Evolutionary conservation across 2,113 vertebrate genomes (phyloP).

Genomic region (Corvus hawaiiensis): DNA sequence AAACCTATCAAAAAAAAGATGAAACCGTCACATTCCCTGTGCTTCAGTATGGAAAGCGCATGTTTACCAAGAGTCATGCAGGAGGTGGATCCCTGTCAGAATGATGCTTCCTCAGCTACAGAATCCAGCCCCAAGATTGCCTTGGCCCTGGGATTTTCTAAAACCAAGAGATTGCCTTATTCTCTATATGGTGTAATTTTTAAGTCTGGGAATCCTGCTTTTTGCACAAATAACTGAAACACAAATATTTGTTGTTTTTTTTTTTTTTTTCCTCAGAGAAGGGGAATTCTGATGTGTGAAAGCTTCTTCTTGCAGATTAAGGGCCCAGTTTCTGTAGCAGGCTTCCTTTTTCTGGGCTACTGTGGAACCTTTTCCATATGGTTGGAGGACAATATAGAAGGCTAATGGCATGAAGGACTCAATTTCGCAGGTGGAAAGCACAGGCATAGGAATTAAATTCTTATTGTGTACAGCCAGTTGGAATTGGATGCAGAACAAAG

Average conservation of each 20-base stretch:
- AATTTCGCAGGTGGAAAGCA: not conserved
- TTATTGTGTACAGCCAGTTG: constrained; percentile 29
- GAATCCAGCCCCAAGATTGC: not conserved
- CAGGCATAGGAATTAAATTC: constrained; percentile 2
- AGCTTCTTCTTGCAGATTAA: not conserved
- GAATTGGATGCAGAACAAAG: constrained; percentile 54
- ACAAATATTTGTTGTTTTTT: not conserved
- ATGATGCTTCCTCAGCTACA: not conserved
- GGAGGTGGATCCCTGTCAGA: not conserved
- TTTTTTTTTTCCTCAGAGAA: not conserved
- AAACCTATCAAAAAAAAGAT: not conserved
- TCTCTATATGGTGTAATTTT: not conserved
- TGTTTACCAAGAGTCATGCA: not conserved
- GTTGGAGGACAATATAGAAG: not conserved
- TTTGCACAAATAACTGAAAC: not conserved
- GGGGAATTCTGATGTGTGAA: not conserved
- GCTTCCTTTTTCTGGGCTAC: not conserved
- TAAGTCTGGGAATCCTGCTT: not conserved
- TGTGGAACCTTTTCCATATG: not conserved
- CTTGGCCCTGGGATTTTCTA: not conserved
- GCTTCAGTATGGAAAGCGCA: not conserved
- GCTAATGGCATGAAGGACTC: constrained; percentile 17
- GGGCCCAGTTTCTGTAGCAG: not conserved
- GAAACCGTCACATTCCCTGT: not conserved
- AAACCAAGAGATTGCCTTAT: not conserved